phyloP scores from a whole-genome alignment of 1,140 invertebrate species.

The Drosophila leontia region DNA sequence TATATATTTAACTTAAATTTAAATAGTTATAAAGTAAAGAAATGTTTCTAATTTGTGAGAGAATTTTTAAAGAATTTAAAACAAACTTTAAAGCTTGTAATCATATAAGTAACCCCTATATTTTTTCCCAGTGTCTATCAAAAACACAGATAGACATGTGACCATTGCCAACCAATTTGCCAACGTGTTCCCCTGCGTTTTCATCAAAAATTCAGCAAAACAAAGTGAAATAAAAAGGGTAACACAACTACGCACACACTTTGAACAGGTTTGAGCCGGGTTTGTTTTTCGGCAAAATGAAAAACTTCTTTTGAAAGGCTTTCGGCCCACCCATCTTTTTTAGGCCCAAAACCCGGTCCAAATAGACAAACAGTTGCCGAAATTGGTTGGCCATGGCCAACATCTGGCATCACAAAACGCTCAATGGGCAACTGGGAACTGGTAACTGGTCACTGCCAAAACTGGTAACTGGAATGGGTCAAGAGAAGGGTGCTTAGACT shows the following conservation, averaged over 20 bases:
- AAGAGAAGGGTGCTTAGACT: constrained; percentile 43
- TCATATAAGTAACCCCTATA: not conserved
- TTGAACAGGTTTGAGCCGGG: constrained; percentile 36
- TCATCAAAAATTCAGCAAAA: constrained; percentile 67
- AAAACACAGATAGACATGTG: constrained; percentile 4
- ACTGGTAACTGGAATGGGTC: not conserved
- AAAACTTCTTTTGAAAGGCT: constrained; percentile 49
- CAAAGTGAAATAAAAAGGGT: constrained; percentile 18
- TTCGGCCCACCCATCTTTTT: constrained; percentile 28
- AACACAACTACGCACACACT: constrained; percentile 20
- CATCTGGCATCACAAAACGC: constrained; percentile 65
- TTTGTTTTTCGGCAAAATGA: constrained; percentile 71
- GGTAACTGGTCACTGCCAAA: not conserved
- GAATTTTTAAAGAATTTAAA: not conserved
- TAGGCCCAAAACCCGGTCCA: constrained; percentile 19
- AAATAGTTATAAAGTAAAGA: not conserved
- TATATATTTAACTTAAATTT: not conserved
- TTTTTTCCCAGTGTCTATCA: constrained; percentile 4
- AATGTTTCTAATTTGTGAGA: not conserved
- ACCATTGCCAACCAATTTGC: constrained; percentile 68
- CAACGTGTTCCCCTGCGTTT: constrained; percentile 57
- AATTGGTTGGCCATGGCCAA: constrained; percentile 69
- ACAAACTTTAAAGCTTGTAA: not conserved
- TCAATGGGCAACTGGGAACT: constrained; percentile 4
- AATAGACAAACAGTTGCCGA: constrained; percentile 80